These are phyloP conservation scores for Climacteris rufus DNA, from an alignment of 2,113 vertebrate genomes.

Conservation along the genomic window DNA sequence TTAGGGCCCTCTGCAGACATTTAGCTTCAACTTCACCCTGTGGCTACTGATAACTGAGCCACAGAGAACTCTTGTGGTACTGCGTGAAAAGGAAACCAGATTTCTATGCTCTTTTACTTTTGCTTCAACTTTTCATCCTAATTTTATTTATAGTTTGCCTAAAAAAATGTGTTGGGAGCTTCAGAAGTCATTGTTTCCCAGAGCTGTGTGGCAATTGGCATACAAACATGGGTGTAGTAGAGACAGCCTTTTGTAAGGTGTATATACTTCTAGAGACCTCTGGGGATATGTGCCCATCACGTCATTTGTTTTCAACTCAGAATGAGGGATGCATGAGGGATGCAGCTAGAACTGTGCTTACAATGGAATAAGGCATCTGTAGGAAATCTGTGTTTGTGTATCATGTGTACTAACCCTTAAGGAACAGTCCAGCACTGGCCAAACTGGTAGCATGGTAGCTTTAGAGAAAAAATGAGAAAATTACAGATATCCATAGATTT, in stretches of 20 bases:
- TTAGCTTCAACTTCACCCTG: neutral
- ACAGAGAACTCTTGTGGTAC: neutral
- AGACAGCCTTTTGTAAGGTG: neutral
- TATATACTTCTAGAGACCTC: neutral
- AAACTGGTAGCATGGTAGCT: neutral
- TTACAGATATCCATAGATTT: neutral
- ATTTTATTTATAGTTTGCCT: neutral
- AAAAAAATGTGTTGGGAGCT: neutral
- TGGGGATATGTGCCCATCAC: neutral
- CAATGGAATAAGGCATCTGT: neutral
- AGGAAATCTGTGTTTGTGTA: neutral
- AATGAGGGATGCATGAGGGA: neutral
- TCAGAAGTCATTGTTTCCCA: neutral
- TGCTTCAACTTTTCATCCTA: neutral
- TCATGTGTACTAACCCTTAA: neutral
- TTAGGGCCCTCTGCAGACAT: rapidly evolving
- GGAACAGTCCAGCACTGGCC: neutral
- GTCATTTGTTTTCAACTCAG: neutral
- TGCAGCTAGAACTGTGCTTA: neutral
- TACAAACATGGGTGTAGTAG: neutral
- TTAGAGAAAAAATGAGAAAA: neutral
- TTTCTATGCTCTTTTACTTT: neutral
- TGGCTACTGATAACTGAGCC: neutral
- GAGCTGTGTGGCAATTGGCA: neutral
- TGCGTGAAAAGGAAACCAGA: neutral